A percentile compares a stretch with the other conserved stretches of the same genome.
These are phyloP conservation scores for Scomber scombrus DNA, from an alignment of 2,113 vertebrate species.

Conservation along the genomic window DNA sequence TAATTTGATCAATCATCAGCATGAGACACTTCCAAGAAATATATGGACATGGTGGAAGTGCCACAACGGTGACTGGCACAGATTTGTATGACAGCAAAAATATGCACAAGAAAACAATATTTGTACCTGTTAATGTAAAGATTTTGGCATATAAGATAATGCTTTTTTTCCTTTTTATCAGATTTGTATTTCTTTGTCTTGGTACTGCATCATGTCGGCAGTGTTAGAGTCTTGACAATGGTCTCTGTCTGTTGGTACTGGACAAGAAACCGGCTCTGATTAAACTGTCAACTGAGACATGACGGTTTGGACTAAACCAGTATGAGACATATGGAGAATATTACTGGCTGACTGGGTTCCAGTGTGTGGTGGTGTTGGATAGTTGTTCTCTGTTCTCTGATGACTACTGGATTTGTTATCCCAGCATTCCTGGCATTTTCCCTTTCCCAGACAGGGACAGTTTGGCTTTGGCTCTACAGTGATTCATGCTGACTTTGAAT, in stretches of 20 bases:
- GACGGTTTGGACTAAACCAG: conserved; percentile 55
- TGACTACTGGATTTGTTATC: conserved; percentile 64
- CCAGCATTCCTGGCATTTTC: conserved; percentile 62
- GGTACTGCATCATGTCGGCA: background rate
- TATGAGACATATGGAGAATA: conserved; percentile 65
- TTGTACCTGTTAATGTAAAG: background rate
- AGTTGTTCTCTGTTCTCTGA: conserved; percentile 51
- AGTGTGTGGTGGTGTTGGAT: conserved; percentile 61
- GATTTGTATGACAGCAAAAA: conserved; percentile 7
- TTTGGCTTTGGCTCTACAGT: conserved; percentile 22
- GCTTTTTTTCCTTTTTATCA: background rate
- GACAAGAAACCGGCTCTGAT: conserved; percentile 48
- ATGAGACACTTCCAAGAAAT: background rate
- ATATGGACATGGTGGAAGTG: conserved; percentile 3
- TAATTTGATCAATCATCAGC: too few species aligned
- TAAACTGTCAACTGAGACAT: conserved; percentile 64
- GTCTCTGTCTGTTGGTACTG: conserved; percentile 43
- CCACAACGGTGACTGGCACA: background rate
- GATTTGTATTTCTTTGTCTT: conserved; percentile 3
- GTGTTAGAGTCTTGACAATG: conserved; percentile 21
- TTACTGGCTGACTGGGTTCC: conserved; percentile 67
- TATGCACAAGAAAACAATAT: background rate
- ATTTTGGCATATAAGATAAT: conserved; percentile 22
- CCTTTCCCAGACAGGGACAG: conserved; percentile 38
- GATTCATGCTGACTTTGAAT: conserved; percentile 29